Evolutionary conservation across 92 coral and sea anemone species (phyloP).

Genomic region (Muricea muricata): DNA sequence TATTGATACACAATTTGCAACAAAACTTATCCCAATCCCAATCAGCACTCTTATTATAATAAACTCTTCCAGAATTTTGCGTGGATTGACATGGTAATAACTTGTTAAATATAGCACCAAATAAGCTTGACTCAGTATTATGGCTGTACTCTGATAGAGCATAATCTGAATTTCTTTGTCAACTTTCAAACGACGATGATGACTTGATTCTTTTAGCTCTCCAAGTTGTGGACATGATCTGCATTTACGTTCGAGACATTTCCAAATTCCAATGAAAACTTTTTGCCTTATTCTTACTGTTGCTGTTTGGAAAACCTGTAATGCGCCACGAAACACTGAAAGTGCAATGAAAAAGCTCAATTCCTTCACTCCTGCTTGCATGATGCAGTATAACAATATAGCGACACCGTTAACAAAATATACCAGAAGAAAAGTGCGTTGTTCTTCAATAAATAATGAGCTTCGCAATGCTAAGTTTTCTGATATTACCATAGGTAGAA

Average conservation of each 20-base stretch:
- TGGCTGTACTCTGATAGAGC: conserved; percentile 24
- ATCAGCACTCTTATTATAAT: neutral
- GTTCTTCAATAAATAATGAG: neutral
- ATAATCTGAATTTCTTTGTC: conserved; percentile 37
- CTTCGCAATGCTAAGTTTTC: conserved; percentile 21
- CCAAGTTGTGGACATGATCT: neutral
- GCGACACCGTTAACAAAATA: conserved; percentile 18
- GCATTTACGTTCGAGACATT: conserved; percentile 6
- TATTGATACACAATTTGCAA: conserved; percentile 12
- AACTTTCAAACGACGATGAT: conserved; percentile 19
- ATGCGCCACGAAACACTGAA: conserved; percentile 4
- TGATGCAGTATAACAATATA: conserved; percentile 20
- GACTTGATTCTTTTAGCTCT: neutral
- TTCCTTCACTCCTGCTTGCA: conserved; percentile 27
- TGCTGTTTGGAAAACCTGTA: conserved; percentile 19
- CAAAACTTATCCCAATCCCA: conserved; percentile 4
- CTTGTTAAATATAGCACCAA: conserved; percentile 4
- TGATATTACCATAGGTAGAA: neutral
- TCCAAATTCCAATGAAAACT: conserved; percentile 23
- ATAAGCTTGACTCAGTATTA: conserved; percentile 35
- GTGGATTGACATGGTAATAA: neutral
- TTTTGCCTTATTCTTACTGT: conserved; percentile 21
- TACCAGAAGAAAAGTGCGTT: conserved; percentile 19
- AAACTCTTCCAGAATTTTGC: neutral
- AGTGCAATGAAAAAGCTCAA: conserved; percentile 7